These are phyloP conservation scores for Stegophylla sp. DNA, from an alignment of 2,888 invertebrate species.

Conservation along the genomic window DNA sequence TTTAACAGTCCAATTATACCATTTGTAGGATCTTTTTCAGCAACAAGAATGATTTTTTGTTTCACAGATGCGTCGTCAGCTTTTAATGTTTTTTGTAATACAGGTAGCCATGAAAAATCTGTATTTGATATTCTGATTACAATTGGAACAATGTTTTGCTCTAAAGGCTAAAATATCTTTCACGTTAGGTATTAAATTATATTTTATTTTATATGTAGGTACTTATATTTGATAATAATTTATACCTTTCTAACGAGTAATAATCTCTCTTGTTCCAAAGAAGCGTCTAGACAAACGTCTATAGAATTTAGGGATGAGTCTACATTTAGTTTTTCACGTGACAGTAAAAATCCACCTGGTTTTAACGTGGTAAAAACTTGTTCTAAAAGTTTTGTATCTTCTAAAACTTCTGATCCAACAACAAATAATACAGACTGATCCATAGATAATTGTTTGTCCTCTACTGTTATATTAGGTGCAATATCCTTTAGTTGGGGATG, in stretches of 20 bases:
- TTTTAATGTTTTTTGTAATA: conserved; percentile 64
- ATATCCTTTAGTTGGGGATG: conserved; percentile 66
- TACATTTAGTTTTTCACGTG: conserved; percentile 67
- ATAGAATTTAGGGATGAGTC: conserved; percentile 61
- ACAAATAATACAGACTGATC: conserved; percentile 68
- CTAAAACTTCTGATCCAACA: conserved; percentile 68
- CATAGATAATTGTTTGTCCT: conserved; percentile 70
- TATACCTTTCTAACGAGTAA: conserved; percentile 68
- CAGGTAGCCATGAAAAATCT: conserved; percentile 69
- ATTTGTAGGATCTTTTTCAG: conserved; percentile 73
- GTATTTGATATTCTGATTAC: conserved; percentile 67
- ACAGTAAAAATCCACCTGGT: conserved; percentile 71
- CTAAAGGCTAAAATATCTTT: conserved; percentile 61
- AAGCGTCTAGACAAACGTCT: conserved; percentile 68
- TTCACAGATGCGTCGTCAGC: conserved; percentile 66
- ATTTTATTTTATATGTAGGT: not conserved
- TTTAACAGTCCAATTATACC: conserved; percentile 90
- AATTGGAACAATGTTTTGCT: conserved; percentile 66
- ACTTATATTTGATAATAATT: too few species aligned
- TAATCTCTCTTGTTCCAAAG: conserved; percentile 68
- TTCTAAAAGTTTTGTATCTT: conserved; percentile 67
- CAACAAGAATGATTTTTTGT: conserved; percentile 72
- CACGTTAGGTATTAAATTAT: not conserved
- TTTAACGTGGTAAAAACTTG: conserved; percentile 67
- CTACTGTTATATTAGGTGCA: conserved; percentile 68